Evolutionary conservation across 2,888 invertebrate species (phyloP), one percentile per base, ranked within the genome.

Genomic region (Kuschelorhynchus macadamiae): DNA sequence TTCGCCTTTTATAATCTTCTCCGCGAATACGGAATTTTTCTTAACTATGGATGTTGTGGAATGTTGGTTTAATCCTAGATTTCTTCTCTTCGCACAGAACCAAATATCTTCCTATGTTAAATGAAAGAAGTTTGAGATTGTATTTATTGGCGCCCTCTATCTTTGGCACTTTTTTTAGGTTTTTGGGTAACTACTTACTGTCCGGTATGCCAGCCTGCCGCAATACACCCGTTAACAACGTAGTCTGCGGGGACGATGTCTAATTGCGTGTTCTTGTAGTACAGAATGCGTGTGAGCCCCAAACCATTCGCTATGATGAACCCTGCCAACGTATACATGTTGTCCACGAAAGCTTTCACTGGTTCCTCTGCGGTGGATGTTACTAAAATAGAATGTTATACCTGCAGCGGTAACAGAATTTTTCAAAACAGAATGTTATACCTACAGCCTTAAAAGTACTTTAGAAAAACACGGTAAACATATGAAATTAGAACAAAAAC

Each of bases 171-270:
- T n/a, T n/a, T n/a, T n/a, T n/a, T n/a, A n/a, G n/a, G n/a, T n/a
- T n/a, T n/a, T n/a, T n/a, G n/a, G n/a, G n/a, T n/a, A 44, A 21
- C 14, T 14, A 46, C 59, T 53, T 47, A 66, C 66, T 47, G 60
- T 44, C 60, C 66, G 18, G 60, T 67, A 16, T 56, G 12, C 77
- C 77, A 77, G 7, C 75, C 77, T 0, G 90, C 85, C 0, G 90
- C 89, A 11, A 94, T 89, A 78, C 91, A 85, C 52, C 89, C 88
- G 78, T 92, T 92, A 17, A 92, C 90, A 7, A 92, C 91, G 81
- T 91, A 86, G 79, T 95, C 95, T 0, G 92, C 93, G 0, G 95
- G 94, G 0, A 95, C 90, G 63, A 94, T n/a, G 49, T 67, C 67
- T 14, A 67, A 1, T 17, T 12, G 5, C 1, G n/a, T 49, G 7